phyloP scores from a whole-genome alignment of 1,140 invertebrate species.

The Caerostris extrusa region DNA sequence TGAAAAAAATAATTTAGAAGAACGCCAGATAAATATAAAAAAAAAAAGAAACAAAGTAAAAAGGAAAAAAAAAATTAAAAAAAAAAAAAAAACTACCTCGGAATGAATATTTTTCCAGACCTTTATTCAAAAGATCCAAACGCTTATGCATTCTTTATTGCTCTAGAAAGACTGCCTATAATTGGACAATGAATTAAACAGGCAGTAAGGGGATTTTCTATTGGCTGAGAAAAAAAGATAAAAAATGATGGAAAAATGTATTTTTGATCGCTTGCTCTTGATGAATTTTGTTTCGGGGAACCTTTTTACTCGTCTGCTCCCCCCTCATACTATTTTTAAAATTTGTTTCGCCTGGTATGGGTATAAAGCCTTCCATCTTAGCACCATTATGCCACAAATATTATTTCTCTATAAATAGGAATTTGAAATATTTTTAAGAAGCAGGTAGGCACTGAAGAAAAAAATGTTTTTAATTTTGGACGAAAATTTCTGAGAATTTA shows the following conservation, averaged over 20 bases:
- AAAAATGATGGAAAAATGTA: conserved; percentile 46
- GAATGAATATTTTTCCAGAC: conserved; percentile 12
- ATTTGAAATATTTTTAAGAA: background rate
- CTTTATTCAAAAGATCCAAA: background rate
- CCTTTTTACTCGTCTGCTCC: background rate
- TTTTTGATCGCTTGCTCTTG: conserved; percentile 46
- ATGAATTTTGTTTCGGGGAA: conserved; percentile 53
- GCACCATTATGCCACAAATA: background rate
- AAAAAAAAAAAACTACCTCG: background rate
- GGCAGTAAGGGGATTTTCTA: conserved; percentile 34
- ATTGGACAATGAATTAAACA: conserved; percentile 74
- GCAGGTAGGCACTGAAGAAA: background rate
- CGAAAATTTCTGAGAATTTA: background rate
- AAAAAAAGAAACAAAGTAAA: background rate
- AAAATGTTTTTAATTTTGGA: conserved; percentile 19
- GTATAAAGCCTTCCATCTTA: background rate
- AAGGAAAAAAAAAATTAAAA: background rate
- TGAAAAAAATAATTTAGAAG: background rate
- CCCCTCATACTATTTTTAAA: background rate
- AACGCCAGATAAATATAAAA: background rate
- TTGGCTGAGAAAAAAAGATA: conserved; percentile 37
- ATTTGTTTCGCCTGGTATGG: conserved; percentile 11
- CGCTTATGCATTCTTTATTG: conserved; percentile 65
- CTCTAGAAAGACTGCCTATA: conserved; percentile 55
- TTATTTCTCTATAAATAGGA: background rate